Conservation (phyloP, 1,140 invertebrate genomes). For the Aphis gossypii region DNA sequence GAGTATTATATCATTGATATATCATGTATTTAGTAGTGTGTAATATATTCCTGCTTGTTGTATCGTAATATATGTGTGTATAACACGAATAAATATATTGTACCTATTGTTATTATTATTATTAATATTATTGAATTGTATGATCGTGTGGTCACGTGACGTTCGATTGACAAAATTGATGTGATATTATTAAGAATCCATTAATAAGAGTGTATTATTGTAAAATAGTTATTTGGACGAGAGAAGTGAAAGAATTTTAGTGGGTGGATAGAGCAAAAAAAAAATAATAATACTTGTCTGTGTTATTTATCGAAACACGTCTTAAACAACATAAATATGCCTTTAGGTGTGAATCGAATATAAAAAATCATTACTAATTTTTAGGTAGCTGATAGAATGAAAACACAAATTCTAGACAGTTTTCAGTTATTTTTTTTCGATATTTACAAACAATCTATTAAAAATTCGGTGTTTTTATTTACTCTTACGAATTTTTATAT, state of each 20-base stretch:
- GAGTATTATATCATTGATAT: neutral
- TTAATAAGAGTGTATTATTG: neutral
- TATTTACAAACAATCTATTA: neutral
- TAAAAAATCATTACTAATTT: neutral
- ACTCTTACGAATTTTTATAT: neutral
- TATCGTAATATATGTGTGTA: conserved; percentile 1
- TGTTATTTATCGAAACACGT: neutral
- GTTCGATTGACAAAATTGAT: conserved; percentile 39
- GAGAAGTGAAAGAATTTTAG: neutral
- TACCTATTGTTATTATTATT: no score
- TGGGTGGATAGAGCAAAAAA: neutral
- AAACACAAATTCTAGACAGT: neutral
- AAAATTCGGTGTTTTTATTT: neutral
- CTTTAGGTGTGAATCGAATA: neutral
- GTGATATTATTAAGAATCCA: neutral
- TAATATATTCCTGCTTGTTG: neutral
- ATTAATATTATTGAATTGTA: neutral
- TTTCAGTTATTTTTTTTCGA: neutral
- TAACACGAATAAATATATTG: neutral
- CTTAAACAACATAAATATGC: neutral
- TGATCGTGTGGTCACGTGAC: neutral
- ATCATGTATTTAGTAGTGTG: neutral
- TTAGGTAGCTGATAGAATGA: neutral
- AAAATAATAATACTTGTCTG: neutral
- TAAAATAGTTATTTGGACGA: neutral